Evolutionary conservation across 2,113 vertebrate species (phyloP), one percentile per base, ranked within the genome.

Genomic region (Carassius carassius): DNA sequence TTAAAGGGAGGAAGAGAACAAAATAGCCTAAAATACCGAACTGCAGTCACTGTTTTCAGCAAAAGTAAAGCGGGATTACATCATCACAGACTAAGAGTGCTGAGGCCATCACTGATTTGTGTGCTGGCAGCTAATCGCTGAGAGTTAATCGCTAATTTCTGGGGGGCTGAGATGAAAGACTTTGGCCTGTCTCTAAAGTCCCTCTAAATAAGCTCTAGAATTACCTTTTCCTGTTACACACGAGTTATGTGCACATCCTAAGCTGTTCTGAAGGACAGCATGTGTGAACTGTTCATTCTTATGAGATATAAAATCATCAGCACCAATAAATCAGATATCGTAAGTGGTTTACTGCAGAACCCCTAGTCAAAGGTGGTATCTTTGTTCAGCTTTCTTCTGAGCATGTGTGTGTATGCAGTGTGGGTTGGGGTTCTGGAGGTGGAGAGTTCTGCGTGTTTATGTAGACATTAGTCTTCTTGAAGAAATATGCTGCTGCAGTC

Each of bases 121-220:
- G 69, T 41, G 69, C 69, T 72, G 69, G 35, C 74, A 76, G 74
- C 47, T 76, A 76, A 54, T 76, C 16, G 14, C 74, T 54, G 14
- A 76, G 49, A 76, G 74, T 54, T 76, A 76, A 76, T 76, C 23
- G 9, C 74, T 76, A 16, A 76, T 54, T 51, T 76, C 74, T 54
- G 54, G 44, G n/a, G 49, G 49, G 25, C 47, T 7, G 25, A 19
- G 74, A 76, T 76, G 74, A 51, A 76, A 76, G 74, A 76, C 74
- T 76, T 29, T 14, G 47, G 41, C 6, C 12, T 32, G 29, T 29
- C 29, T 29, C 29, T 29, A 29, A 54, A 54, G 47, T 54, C 49
- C 14, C 5, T 8, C 41, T 23, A 49, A 74, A 49, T 74, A 74
- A 74, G 72, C 72, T 74, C 21, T 16, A 74, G 72, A 56, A 32